These are phyloP conservation scores for Hemibagrus guttatus DNA, from an alignment of 2,797 vertebrate species.

Conservation along the genomic window DNA sequence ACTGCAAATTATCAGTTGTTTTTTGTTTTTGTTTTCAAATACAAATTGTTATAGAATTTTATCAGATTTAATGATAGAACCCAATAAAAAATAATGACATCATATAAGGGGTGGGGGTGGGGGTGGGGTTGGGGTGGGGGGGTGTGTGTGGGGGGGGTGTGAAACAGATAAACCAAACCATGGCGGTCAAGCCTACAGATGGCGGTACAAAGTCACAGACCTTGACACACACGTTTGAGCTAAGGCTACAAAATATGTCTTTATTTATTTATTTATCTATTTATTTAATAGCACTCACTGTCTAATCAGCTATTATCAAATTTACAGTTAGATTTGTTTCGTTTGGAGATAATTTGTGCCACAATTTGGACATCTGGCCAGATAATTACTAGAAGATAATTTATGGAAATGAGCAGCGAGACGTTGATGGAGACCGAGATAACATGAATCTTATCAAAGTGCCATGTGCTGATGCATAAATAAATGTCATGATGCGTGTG, in stretches of 20 bases:
- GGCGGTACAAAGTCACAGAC: slow-evolving; percentile 13
- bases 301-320: slow-evolving; percentile 96
- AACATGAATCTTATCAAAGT: slow-evolving; percentile 62
- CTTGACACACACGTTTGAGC: slow-evolving; percentile 73
- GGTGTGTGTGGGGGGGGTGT: no score
- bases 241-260: slow-evolving; percentile 78
- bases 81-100: no score
- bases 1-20: neutral
- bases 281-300: slow-evolving; percentile 59
- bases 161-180: neutral
- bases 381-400: slow-evolving; percentile 88
- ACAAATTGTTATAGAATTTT: neutral
- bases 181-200: neutral
- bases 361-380: slow-evolving; percentile 93
- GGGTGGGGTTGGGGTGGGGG: no score
- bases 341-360: slow-evolving; percentile 86
- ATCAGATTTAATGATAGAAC: neutral
- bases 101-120: no score
- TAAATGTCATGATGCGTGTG: slow-evolving; percentile 64
- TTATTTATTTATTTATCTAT: slow-evolving; percentile 64
- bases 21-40: neutral
- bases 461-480: slow-evolving; percentile 75
- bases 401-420: slow-evolving; percentile 90
- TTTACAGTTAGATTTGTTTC: slow-evolving; percentile 88
- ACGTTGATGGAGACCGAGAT: slow-evolving; percentile 69